A percentile compares a stretch with the other conserved stretches of the same genome.
These are phyloP conservation scores for Eupithecia centaureata DNA, from an alignment of 2,888 invertebrate genomes.

Conservation along the genomic window DNA sequence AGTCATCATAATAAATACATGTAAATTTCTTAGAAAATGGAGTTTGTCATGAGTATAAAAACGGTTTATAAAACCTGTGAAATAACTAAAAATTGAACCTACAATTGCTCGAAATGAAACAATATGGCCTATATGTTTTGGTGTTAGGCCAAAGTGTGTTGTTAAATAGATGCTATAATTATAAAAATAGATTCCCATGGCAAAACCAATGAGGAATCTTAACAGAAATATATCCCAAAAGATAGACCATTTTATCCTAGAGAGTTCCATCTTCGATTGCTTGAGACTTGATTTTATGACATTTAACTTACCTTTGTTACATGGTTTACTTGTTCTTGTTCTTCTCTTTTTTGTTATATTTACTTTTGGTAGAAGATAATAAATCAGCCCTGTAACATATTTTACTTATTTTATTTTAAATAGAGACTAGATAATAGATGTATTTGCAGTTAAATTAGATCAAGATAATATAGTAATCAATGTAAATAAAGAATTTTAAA, in stretches of 20 bases:
- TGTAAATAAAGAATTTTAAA: too few species aligned
- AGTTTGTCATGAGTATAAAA: constrained; percentile 78
- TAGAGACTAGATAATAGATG: too few species aligned
- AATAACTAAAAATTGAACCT: constrained; percentile 81
- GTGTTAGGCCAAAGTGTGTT: constrained; percentile 80
- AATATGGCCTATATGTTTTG: constrained; percentile 85
- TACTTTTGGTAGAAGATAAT: constrained; percentile 62
- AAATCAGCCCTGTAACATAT: constrained; percentile 62
- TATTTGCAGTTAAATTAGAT: neutral
- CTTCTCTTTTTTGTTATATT: constrained; percentile 41
- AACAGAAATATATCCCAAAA: constrained; percentile 85
- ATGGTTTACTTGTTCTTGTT: constrained; percentile 30
- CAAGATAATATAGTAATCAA: constrained; percentile 8
- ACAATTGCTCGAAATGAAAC: constrained; percentile 85
- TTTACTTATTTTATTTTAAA: neutral
- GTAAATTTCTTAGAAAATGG: constrained; percentile 79
- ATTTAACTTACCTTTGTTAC: constrained; percentile 43
- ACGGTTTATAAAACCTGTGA: constrained; percentile 79
- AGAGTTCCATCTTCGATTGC: constrained; percentile 75
- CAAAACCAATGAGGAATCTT: constrained; percentile 83
- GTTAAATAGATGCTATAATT: constrained; percentile 83
- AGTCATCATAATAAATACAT: constrained; percentile 80
- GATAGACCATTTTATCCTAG: constrained; percentile 81
- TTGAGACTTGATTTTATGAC: constrained; percentile 55
- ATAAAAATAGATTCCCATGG: constrained; percentile 83